Evolutionary conservation across 2,113 vertebrate species (phyloP).

Genomic region (Antennarius striatus): DNA sequence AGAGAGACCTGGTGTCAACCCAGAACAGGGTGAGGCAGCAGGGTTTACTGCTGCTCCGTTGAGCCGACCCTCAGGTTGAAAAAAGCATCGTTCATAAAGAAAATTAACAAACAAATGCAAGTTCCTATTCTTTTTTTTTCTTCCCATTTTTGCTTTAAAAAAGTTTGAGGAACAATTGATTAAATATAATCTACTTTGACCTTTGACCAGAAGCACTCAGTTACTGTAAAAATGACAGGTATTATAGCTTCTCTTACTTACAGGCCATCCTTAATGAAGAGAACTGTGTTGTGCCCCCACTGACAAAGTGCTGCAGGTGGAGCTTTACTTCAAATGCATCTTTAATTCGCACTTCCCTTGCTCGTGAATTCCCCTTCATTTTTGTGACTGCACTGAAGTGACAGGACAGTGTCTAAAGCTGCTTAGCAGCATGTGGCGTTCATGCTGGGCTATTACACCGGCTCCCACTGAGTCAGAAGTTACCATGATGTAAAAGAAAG

Average conservation of each 20-base stretch:
- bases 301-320: conserved; percentile 21
- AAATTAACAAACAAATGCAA: too few species aligned
- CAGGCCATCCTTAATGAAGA: conserved; percentile 17
- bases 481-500: conserved; percentile 44
- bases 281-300: conserved; percentile 13
- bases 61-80: too few species aligned
- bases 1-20: too few species aligned
- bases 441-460: conserved; percentile 67
- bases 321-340: conserved; percentile 50
- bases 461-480: conserved; percentile 59
- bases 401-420: conserved; percentile 58
- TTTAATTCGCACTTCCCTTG: conserved; percentile 50
- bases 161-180: too few species aligned
- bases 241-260: conserved; percentile 8
- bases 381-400: conserved; percentile 58
- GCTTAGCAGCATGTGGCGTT: conserved; percentile 42
- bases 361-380: conserved; percentile 47
- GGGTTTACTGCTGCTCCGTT: too few species aligned
- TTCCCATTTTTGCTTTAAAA: too few species aligned
- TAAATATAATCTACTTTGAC: conserved; percentile 9
- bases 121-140: too few species aligned
- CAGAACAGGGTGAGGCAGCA: too few species aligned
- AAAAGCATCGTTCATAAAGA: too few species aligned
- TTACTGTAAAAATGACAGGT: conserved; percentile 10
- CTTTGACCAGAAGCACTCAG: conserved; percentile 38